Base-by-base conservation (phyloP, 2,113 vertebrate genomes). In the Poecile atricapillus region DNA sequence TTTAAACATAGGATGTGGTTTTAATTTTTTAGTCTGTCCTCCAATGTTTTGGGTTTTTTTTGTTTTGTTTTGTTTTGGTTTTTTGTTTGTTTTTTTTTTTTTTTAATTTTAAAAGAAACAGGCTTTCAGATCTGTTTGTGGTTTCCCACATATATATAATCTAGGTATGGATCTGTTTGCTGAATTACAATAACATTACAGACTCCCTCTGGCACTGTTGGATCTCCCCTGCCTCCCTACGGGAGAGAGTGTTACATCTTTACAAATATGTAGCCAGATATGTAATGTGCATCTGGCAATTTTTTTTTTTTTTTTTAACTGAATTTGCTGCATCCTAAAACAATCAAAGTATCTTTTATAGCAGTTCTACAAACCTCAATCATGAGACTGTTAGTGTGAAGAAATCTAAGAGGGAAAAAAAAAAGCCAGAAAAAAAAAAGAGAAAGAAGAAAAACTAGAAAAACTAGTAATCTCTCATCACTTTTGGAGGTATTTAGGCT, bases 401-500 rank as follows among this genome's bases (percentile, higher is more conserved):
- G 33, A 56, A 91, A 49, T 3, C 3, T 28, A 20, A 7, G 3
- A 23, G 7, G 5, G 2, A 1, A 4, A 2, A 39, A 30, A 27
- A 43, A 50, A 47, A 41, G 4, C 2, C 6, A 33, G 14, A 12
- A 24, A 13, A 25, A 13, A 25, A 44, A 92, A 56, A 2, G 10
- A 60, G 37, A 44, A 63, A 9, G 15, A 59, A 56, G 4, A 3
- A 82, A 60, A 27, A 16, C 3, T 53, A 56, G 4, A 3, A 82
- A 60, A 27, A 16, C 3, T 53, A 22, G 2, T n/a, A 50, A 59
- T 37, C 19, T 86, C 30, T 76, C 9, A 13, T 56, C 8, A 17
- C 13, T 64, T 85, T 49, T n/a, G 23, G 7, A 76, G 83, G 44
- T 37, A 47, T 27, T 70, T 33, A 75, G 21, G 23, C 11, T 84